A percentile compares a stretch with the other conserved stretches of the same genome.
phyloP scores from a whole-genome alignment of 1,140 invertebrate genomes.

The Bombyx mori region ASM3026992v2 NC_085128.1:9167501-9168000 shows the following conservation, averaged over 20 bases:
- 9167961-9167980: constrained; percentile 2
- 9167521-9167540: too few relatives aligned
- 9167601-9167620: too few relatives aligned
- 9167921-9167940: neutral
- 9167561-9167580: too few relatives aligned
- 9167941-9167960: constrained; percentile 1
- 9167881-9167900: neutral
- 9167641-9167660: too few relatives aligned
- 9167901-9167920: neutral
- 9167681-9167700: constrained; percentile 69
- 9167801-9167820: neutral
- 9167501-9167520: too few relatives aligned
- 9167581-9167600: too few relatives aligned
- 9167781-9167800: constrained; percentile 16
- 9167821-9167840: constrained; percentile 5
- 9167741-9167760: constrained; percentile 48
- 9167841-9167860: constrained; percentile 8
- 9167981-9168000: constrained; percentile 4
- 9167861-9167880: constrained; percentile 11
- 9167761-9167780: constrained; percentile 25
- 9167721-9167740: constrained; percentile 54
- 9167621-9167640: too few relatives aligned
- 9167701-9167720: constrained; percentile 75
- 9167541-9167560: too few relatives aligned
- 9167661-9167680: too few relatives aligned